Base-by-base conservation (phyloP, 2,113 vertebrate genomes). In the Mohoua ochrocephala region DNA sequence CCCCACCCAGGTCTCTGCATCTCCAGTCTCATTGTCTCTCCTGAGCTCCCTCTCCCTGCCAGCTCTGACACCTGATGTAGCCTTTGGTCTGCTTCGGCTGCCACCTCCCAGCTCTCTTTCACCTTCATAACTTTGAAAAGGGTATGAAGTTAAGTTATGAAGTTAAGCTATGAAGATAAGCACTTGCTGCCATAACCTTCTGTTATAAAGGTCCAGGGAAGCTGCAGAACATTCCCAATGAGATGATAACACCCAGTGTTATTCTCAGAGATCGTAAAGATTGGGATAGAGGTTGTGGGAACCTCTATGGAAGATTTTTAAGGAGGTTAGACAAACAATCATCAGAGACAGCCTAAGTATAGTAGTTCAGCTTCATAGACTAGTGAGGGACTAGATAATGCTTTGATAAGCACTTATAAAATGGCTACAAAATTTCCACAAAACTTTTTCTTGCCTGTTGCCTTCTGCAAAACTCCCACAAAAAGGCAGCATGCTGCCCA, bases 61-160 rank as follows among this genome's bases (percentile, higher is more conserved):
- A 93, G 49, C 37, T 91, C 69, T 59, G 88, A 92, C 64, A 96
- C 91, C 94, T 91, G 86, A 88, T 59, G 86, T 12, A 93, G 79
- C 52, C 19, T 86, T 92, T 41, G 76, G 71, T 91, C 65, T 78
- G 59, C 60, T 81, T 54, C 3, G 3, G 56, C 54, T 91, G 73
- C 52, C 83, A 71, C 73, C 56, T 87, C 64, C 47, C 64, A 69
- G 50, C 44, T 84, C n/a, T 42, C 44, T 75, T 80, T 78, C 56
- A 57, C 8, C 13, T n/a, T 65, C 53, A 2, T 10, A 52, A 16
- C 39, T 63, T 27, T 56, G 44, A 27, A 68, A 93, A 86, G 57
- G 33, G 60, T 24, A 59, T 33, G 44, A 57, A 65, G 26, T n/a
- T 27, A 42, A 49, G 30, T 33, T 41, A 64, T 4, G 11, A 65